phyloP scores from a whole-genome alignment of 2,888 invertebrate genomes.

The Alitta virens region DNA sequence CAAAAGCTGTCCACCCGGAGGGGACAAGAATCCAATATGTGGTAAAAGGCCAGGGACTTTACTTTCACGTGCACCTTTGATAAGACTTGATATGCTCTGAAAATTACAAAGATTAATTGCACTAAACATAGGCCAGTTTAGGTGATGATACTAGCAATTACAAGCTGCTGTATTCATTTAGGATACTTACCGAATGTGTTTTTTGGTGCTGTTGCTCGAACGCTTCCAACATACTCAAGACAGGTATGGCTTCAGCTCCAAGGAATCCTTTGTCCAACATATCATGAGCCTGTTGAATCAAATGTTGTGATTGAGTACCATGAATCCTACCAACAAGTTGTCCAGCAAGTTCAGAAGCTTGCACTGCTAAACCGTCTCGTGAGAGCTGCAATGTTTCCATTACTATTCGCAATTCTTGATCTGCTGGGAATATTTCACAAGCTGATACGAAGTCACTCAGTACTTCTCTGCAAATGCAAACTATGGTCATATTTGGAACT shows the following conservation, averaged over 20 bases:
- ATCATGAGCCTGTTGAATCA: constrained; percentile 14
- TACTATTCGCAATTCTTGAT: constrained; percentile 30
- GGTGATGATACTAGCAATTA: no score
- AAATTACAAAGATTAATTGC: background rate
- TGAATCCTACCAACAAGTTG: constrained; percentile 29
- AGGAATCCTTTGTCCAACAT: constrained; percentile 8
- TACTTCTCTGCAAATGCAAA: constrained; percentile 20
- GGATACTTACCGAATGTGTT: constrained; percentile 7
- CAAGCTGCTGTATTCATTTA: no score
- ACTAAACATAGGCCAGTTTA: no score
- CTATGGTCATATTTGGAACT: no score
- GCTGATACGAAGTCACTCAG: constrained; percentile 35
- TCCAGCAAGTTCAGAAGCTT: constrained; percentile 26
- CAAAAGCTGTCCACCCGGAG: constrained; percentile 28
- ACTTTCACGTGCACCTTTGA: constrained; percentile 1
- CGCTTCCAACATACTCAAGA: constrained; percentile 18
- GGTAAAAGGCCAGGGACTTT: constrained; percentile 20
- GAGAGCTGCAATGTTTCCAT: constrained; percentile 37
- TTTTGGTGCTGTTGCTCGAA: constrained; percentile 17
- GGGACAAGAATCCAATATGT: constrained; percentile 23
- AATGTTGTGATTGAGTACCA: constrained; percentile 5
- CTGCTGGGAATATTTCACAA: constrained; percentile 27
- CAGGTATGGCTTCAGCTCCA: constrained; percentile 2
- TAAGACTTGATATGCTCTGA: background rate
- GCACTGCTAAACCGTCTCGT: constrained; percentile 33